These are phyloP conservation scores for Argopecten irradians DNA, from an alignment of 1,140 invertebrate species.

Conservation along the genomic window DNA sequence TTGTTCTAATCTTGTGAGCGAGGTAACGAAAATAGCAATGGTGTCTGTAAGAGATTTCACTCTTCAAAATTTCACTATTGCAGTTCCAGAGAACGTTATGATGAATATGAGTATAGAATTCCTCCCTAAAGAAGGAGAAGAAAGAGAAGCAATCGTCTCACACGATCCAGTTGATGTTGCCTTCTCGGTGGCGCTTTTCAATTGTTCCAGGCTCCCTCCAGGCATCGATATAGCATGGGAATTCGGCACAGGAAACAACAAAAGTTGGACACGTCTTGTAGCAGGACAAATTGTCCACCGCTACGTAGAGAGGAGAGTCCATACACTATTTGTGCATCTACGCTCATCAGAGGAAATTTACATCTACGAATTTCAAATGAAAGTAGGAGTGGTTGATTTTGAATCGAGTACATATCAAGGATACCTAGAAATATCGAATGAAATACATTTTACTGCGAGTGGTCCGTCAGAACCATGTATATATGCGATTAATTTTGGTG, in stretches of 20 bases:
- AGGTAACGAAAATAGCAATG: background rate
- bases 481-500: slow-evolving; percentile 33
- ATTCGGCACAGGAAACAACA: background rate
- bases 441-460: slow-evolving; percentile 27
- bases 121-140: background rate
- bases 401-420: slow-evolving; percentile 24
- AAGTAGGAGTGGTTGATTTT: slow-evolving; percentile 33
- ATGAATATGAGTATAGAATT: background rate
- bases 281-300: background rate
- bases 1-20: background rate
- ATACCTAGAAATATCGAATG: slow-evolving; percentile 1
- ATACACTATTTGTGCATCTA: background rate
- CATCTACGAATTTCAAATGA: background rate
- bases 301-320: background rate
- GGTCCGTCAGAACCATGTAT: slow-evolving; percentile 24
- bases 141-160: background rate
- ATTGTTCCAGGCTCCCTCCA: background rate
- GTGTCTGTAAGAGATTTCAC: background rate
- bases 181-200: background rate
- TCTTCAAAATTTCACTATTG: background rate
- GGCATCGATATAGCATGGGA: background rate
- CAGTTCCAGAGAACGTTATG: background rate
- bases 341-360: background rate
- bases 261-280: background rate
- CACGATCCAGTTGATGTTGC: background rate